Evolutionary conservation across 2,888 invertebrate genomes (phyloP).

Genomic region (Eupithecia inturbata): DNA sequence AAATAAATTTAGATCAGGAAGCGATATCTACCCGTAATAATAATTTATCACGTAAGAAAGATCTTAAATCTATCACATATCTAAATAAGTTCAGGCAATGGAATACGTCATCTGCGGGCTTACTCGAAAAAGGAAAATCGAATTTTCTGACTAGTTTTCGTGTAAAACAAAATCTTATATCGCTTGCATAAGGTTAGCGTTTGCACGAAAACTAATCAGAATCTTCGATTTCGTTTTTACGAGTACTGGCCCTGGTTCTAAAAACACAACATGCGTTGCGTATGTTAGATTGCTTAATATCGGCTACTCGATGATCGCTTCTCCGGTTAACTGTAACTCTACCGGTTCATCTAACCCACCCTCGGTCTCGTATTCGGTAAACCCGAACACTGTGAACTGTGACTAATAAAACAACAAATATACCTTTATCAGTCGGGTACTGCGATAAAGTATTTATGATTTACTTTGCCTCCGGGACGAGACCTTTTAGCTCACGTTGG

Average conservation of each 20-base stretch:
- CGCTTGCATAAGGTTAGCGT: too few species aligned
- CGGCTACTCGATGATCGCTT: neutral
- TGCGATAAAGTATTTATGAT: slow-evolving; percentile 35
- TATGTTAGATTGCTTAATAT: too few species aligned
- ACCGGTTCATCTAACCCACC: neutral
- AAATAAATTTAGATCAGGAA: neutral
- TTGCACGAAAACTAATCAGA: too few species aligned
- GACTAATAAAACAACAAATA: slow-evolving; percentile 42
- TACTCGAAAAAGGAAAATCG: too few species aligned
- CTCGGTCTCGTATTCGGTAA: slow-evolving; percentile 1
- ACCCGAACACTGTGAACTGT: slow-evolving; percentile 19
- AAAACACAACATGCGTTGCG: neutral
- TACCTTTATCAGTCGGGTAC: slow-evolving; percentile 37
- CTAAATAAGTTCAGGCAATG: neutral
- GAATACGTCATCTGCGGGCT: neutral
- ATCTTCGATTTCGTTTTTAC: too few species aligned
- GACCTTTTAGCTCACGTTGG: slow-evolving; percentile 1
- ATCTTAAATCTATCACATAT: neutral
- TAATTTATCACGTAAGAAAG: neutral
- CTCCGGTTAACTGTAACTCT: neutral
- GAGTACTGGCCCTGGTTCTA: too few species aligned
- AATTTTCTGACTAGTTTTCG: too few species aligned
- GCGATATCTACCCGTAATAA: neutral
- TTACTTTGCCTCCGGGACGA: slow-evolving; percentile 3
- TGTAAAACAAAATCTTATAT: too few species aligned